phyloP scores from a whole-genome alignment of 2,888 invertebrate genomes.

The Callyntrura sp. region DNA sequence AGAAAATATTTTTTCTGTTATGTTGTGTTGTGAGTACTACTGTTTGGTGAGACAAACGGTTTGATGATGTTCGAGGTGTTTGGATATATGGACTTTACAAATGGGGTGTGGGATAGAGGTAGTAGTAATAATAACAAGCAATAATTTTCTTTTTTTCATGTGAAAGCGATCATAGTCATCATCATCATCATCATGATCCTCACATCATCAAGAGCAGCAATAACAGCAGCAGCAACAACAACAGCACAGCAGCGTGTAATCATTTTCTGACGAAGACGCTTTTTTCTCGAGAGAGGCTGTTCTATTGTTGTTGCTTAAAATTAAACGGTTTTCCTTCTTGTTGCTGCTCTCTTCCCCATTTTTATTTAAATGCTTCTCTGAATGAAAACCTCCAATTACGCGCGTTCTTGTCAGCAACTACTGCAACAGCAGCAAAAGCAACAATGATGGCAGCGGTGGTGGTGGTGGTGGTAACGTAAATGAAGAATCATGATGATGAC shows the following conservation, averaged over 20 bases:
- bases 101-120: constrained; percentile 20
- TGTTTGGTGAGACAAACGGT: too few relatives aligned
- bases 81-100: not conserved
- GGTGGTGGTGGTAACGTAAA: not conserved
- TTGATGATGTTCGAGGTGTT: not conserved
- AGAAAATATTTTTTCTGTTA: not conserved
- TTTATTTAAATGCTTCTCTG: constrained; percentile 30
- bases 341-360: constrained; percentile 7
- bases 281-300: not conserved
- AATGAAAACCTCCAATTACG: constrained; percentile 52
- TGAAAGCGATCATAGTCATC: constrained; percentile 41
- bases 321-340: constrained; percentile 40
- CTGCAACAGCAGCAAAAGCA: too few relatives aligned
- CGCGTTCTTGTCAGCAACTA: not conserved
- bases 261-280: not conserved
- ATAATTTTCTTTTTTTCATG: constrained; percentile 42
- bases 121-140: constrained; percentile 17
- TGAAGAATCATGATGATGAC: constrained; percentile 4
- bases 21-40: too few relatives aligned
- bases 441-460: too few relatives aligned
- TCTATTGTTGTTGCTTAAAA: not conserved
- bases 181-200: too few relatives aligned
- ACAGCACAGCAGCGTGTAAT: not conserved
- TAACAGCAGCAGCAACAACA: not conserved
- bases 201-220: not conserved